Percentiles rank a stretch among this genome's conserved stretches.
phyloP scores from a whole-genome alignment of 2,113 vertebrate species.

The Ivindomyrus marchei region DNA sequence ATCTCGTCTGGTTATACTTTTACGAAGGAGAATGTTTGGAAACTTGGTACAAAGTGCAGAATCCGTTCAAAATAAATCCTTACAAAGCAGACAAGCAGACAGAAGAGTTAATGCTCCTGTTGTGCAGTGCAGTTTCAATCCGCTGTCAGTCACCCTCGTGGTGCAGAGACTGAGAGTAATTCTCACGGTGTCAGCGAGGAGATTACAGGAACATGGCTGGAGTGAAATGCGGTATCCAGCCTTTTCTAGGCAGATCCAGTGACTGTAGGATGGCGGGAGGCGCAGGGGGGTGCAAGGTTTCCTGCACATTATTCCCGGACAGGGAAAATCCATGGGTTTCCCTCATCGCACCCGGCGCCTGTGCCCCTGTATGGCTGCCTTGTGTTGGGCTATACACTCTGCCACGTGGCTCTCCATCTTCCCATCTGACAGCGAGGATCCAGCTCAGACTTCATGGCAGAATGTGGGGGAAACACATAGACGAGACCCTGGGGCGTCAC shows the following conservation, averaged over 20 bases:
- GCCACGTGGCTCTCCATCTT: background rate
- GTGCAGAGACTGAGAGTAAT: background rate
- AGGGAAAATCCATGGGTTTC: background rate
- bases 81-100: background rate
- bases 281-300: background rate
- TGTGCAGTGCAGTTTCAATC: background rate
- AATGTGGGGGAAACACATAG: background rate
- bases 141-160: background rate
- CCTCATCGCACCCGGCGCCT: background rate
- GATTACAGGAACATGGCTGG: background rate
- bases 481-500: no score
- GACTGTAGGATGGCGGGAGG: background rate
- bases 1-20: background rate
- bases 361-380: background rate
- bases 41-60: background rate
- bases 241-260: background rate
- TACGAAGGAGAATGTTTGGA: background rate
- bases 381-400: background rate
- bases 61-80: background rate
- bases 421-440: background rate
- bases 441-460: background rate
- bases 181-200: background rate
- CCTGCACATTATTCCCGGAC: background rate
- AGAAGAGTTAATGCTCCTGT: background rate
- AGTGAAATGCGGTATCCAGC: background rate